Conservation (phyloP, 2,888 invertebrate genomes). For the Tortrix viridana region DNA sequence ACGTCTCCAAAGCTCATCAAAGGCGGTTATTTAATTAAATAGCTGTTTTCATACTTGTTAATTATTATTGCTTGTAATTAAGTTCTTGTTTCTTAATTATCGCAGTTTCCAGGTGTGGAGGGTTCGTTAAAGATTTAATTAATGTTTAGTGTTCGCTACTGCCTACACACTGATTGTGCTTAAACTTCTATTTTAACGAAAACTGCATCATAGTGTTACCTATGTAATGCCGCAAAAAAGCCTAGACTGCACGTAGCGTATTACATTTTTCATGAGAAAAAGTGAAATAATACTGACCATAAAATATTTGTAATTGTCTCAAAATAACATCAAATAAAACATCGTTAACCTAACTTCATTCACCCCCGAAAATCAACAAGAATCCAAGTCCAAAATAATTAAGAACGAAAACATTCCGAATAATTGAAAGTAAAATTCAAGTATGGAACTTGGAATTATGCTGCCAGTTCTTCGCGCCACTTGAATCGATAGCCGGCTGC, state of each 20-base stretch:
- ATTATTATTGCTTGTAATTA: conserved; percentile 37
- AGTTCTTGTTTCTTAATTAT: conserved; percentile 37
- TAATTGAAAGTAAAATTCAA: conserved; percentile 25
- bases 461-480: conserved; percentile 38
- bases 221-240: no score
- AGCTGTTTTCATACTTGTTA: conserved; percentile 26
- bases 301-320: background rate
- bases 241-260: no score
- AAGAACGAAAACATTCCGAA: conserved; percentile 33
- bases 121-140: conserved; percentile 14
- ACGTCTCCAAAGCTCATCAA: conserved; percentile 13
- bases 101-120: conserved; percentile 25
- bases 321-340: background rate
- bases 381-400: conserved; percentile 29
- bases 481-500: conserved; percentile 54
- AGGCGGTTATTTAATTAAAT: conserved; percentile 28
- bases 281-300: background rate
- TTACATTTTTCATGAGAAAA: no score
- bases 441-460: conserved; percentile 35
- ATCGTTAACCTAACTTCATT: conserved; percentile 5
- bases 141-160: background rate
- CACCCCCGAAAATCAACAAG: conserved; percentile 30
- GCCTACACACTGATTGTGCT: no score
- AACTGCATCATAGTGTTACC: no score
- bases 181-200: no score